Percentiles rank a stretch among this genome's conserved stretches.
phyloP scores from a whole-genome alignment of 2,888 invertebrate species.

The Monoplex corrugatus region DNA sequence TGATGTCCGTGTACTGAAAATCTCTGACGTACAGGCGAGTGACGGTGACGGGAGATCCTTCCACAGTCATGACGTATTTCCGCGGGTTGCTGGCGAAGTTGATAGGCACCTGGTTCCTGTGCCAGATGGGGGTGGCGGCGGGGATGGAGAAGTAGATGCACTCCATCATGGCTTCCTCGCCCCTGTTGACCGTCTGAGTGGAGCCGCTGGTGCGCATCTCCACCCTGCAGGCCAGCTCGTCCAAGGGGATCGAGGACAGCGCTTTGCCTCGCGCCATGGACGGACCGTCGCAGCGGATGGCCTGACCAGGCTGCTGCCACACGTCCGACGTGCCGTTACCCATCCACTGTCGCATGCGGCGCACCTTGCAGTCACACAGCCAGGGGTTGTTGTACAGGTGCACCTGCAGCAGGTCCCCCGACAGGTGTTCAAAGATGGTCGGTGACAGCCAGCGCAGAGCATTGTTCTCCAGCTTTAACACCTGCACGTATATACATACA shows the following conservation, averaged over 20 bases:
- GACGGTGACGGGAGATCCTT: constrained; percentile 50
- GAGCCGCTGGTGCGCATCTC: constrained; percentile 71
- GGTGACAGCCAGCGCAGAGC: constrained; percentile 65
- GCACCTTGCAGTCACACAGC: constrained; percentile 75
- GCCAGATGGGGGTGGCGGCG: constrained; percentile 67
- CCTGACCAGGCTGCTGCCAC: constrained; percentile 66
- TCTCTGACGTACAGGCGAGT: constrained; percentile 65
- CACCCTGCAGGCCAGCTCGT: constrained; percentile 71
- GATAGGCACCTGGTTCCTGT: constrained; percentile 64
- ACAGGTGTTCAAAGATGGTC: constrained; percentile 66
- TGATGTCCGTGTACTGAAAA: constrained; percentile 71
- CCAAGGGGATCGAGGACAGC: constrained; percentile 64
- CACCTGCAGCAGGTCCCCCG: constrained; percentile 61
- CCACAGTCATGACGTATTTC: constrained; percentile 63
- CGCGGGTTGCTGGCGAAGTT: constrained; percentile 46
- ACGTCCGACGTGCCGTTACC: constrained; percentile 62
- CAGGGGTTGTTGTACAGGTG: constrained; percentile 74
- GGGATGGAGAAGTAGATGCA: constrained; percentile 74
- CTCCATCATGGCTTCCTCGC: constrained; percentile 63
- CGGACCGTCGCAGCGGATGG: constrained; percentile 70
- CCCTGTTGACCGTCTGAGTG: constrained; percentile 59
- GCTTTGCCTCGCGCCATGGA: constrained; percentile 56
- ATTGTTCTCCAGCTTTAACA: constrained; percentile 72
- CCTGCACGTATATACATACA: not conserved
- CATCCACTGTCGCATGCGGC: constrained; percentile 74